These are phyloP conservation scores for Larimichthys polyactis DNA, from an alignment of 2,113 vertebrate genomes.

Conservation along the genomic window DNA sequence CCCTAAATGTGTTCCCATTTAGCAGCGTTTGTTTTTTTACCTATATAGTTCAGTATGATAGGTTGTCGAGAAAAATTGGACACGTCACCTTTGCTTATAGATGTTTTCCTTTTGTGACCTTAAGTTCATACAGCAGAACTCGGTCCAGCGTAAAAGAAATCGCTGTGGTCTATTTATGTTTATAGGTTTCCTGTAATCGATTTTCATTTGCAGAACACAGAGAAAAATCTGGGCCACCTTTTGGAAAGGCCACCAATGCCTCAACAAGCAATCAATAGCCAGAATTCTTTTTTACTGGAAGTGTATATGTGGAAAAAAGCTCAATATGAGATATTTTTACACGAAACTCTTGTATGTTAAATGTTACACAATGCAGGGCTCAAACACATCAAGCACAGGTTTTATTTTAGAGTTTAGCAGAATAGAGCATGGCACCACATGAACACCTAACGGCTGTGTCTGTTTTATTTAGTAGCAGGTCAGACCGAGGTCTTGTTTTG, in stretches of 20 bases:
- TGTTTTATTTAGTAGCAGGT: slow-evolving; percentile 50
- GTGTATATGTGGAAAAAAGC: neutral
- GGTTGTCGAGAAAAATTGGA: slow-evolving; percentile 50
- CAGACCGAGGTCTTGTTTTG: slow-evolving; percentile 44
- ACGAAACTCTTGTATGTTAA: slow-evolving; percentile 9
- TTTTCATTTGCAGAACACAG: slow-evolving; percentile 59
- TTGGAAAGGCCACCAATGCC: slow-evolving; percentile 41
- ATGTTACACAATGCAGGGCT: slow-evolving; percentile 2
- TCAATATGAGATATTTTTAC: neutral
- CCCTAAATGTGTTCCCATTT: slow-evolving; percentile 27
- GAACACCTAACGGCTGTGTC: slow-evolving; percentile 25
- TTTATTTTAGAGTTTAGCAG: slow-evolving; percentile 22
- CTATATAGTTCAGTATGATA: slow-evolving; percentile 45
- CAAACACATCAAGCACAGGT: neutral
- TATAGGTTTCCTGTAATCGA: slow-evolving; percentile 56
- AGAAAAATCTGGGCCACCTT: slow-evolving; percentile 44
- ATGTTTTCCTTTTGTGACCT: slow-evolving; percentile 57
- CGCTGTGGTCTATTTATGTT: slow-evolving; percentile 60
- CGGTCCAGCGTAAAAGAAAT: slow-evolving; percentile 41
- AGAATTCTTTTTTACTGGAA: slow-evolving; percentile 8
- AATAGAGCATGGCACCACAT: slow-evolving; percentile 5
- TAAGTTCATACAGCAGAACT: slow-evolving; percentile 23
- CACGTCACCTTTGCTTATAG: slow-evolving; percentile 41
- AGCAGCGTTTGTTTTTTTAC: slow-evolving; percentile 29
- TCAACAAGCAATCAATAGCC: slow-evolving; percentile 33